Evolutionary conservation across 2,888 invertebrate species (phyloP).

Genomic region (Polydrusus cervinus): DNA sequence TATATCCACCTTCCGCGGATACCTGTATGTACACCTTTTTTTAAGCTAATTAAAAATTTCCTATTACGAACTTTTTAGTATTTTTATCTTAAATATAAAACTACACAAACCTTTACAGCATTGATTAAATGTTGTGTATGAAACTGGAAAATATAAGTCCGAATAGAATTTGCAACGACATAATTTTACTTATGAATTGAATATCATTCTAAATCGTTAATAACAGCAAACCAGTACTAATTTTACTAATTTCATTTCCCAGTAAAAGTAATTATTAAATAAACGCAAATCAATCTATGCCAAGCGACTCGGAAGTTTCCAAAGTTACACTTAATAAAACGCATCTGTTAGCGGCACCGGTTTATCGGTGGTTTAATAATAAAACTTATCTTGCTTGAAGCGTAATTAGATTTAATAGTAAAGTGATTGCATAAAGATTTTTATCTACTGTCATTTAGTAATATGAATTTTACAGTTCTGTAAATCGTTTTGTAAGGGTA

Average conservation of each 20-base stretch:
- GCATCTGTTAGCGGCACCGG: constrained; percentile 51
- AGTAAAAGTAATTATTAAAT: constrained; percentile 31
- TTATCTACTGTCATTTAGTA: too few species aligned
- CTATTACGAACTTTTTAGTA: too few species aligned
- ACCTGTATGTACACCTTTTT: too few species aligned
- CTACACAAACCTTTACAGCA: too few species aligned
- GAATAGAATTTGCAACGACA: constrained; percentile 8
- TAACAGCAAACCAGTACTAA: background rate
- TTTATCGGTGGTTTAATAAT: constrained; percentile 54
- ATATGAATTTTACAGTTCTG: too few species aligned
- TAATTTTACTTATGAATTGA: constrained; percentile 20
- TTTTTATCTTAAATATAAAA: too few species aligned
- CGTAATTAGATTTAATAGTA: constrained; percentile 24
- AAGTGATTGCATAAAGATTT: too few species aligned
- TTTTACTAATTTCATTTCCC: constrained; percentile 1
- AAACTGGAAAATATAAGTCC: constrained; percentile 7
- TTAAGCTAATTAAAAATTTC: too few species aligned
- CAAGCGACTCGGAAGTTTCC: constrained; percentile 10
- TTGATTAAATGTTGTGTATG: background rate
- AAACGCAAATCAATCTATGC: constrained; percentile 4
- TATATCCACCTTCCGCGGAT: too few species aligned
- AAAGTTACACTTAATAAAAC: constrained; percentile 45
- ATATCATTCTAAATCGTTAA: constrained; percentile 11
- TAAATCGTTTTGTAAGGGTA: too few species aligned
- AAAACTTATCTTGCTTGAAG: constrained; percentile 52